Base-by-base conservation (phyloP, 2,888 invertebrate genomes). In the Epinotia nisella region DNA sequence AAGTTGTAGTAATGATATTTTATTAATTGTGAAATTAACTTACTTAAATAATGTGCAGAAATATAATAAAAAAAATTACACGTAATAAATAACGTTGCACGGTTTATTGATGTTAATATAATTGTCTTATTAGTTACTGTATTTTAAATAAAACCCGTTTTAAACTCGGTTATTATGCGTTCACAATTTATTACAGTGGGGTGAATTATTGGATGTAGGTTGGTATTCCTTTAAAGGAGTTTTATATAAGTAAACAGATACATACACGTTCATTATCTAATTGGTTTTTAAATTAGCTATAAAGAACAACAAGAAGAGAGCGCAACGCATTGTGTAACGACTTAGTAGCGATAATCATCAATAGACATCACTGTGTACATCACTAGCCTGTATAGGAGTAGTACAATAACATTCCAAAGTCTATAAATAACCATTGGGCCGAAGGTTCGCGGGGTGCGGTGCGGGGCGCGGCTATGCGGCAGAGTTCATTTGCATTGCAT, bases 371-470 rank as follows among this genome's bases (percentile, higher is more conserved):
- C 82, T 84, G 82, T 53, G 17, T 21, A 65, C 66, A 66, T 76
- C 82, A 83, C 82, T 85, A 83, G 79, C 79, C 79, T 78, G 81
- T 82, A 78, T 77, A 80, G 82, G 83, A 86, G 84, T 84, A 86
- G 84, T 84, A 90, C 88, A 90, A 90, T 90, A 89, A 89, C 89
- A 91, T 90, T 90, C 88, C 86, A 78, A 78, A 76, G 76, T 81
- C 88, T 91, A 91, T 90, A 87, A 91, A 91, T 92, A 90, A 80
- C 80, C 81, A 79, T 80, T 84, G 83, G 82, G 82, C 82, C 80
- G 84, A 83, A 82, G 82, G 82, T 81, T 77, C 80, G 82, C 79
- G 81, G 82, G 75, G 78, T 72, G 80, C 74, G 81, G 77, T 76
- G 79, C 80, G 80, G 79, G 81, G 78, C 75, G 81, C 78, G 74